Evolutionary conservation across 2,888 invertebrate species (phyloP).

Genomic region (Rhopalosiphum nymphaeae): DNA sequence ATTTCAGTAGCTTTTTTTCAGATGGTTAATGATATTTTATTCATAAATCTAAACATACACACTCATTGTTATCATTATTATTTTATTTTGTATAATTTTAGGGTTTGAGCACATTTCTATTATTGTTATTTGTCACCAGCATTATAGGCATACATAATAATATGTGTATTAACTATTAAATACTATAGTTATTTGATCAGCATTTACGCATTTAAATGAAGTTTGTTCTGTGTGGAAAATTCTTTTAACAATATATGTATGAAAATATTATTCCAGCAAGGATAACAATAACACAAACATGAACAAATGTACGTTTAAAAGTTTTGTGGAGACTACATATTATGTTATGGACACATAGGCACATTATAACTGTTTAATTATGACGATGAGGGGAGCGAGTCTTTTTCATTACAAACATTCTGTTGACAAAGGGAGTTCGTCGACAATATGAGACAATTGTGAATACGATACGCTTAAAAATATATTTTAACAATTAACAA

Average conservation of each 20-base stretch:
- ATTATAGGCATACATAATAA: background rate
- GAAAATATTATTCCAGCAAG: background rate
- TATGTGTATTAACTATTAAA: background rate
- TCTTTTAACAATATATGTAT: background rate
- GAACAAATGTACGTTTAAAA: conserved; percentile 29
- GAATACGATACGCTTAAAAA: conserved; percentile 50
- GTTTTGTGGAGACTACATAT: conserved; percentile 7
- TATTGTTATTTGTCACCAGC: background rate
- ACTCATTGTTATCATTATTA: background rate
- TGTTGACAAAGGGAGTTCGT: conserved; percentile 39
- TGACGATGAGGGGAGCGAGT: conserved; percentile 12
- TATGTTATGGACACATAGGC: background rate
- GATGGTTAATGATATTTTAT: background rate
- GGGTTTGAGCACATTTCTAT: background rate
- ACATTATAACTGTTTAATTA: conserved; percentile 1
- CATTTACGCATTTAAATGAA: background rate
- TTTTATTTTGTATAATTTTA: background rate
- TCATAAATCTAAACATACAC: background rate
- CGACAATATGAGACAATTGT: conserved; percentile 54
- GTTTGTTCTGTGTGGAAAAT: background rate
- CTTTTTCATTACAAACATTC: conserved; percentile 24
- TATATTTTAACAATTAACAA: conserved; percentile 54
- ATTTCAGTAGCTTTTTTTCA: background rate
- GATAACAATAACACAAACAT: background rate
- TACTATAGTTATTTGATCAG: background rate